Base-by-base conservation (phyloP, 2,113 vertebrate genomes). In the Clarias gariepinus region DNA sequence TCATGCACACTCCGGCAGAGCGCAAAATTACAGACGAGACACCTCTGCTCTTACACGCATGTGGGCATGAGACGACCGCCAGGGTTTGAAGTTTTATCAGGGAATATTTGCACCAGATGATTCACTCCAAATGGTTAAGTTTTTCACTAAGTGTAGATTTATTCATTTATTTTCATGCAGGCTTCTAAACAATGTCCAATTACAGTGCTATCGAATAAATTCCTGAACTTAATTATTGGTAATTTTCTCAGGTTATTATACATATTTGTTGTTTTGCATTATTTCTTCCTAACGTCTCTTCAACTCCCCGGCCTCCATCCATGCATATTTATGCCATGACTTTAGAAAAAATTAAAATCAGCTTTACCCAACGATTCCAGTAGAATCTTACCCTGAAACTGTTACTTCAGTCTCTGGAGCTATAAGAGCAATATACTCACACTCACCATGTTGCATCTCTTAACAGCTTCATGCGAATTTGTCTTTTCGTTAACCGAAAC, bases 391-490 rank as follows among this genome's bases (percentile, higher is more conserved):
- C 80, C 81, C 73, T 86, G 63, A 85, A 64, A 80, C 85, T 85
- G 91, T 89, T 81, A 88, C 81, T 4, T 91, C 89, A 92, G 89
- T 88, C 85, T 60, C 1, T 80, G 86, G 88, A 87, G 84, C 91
- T 90, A 91, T 83, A 91, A 89, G 63, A 82, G 79, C 66, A 86
- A 61, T 47, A 80, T 25, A 47, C 69, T 58, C n/a, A 15, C n/a
- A 19, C 41, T 15, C 33, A 73, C 47, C 4, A 19, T 23, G 36
- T 47, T 33, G 69, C 68, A 85, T 82, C 74, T 78, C 76, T 63
- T 41, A 52, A 69, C 76, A 25, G 30, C 53, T 85, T 55, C 64
- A 61, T 30, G 53, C 53, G 13, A 12, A 57, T 58, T 61, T 19
- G 60, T 77, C 63, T 58, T 77, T 78, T 78, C 47, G 55, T 60